These are phyloP conservation scores for Cydia amplana DNA, from an alignment of 1,140 invertebrate genomes.

Conservation along the genomic window DNA sequence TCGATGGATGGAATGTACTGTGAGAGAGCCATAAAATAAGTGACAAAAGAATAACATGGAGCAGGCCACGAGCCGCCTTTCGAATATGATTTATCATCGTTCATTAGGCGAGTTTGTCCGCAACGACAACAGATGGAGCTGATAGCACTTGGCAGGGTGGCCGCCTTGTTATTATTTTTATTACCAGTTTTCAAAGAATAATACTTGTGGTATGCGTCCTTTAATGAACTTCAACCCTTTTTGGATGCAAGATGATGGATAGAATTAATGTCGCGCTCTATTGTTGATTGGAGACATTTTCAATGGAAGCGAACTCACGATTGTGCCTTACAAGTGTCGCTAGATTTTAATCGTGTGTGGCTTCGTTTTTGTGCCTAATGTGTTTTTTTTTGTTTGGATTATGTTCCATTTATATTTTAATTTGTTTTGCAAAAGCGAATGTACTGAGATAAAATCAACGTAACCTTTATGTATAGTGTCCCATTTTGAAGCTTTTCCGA, in stretches of 20 bases:
- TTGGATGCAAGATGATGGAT: slow-evolving; percentile 73
- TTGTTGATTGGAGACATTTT: slow-evolving; percentile 76
- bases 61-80: slow-evolving; percentile 68
- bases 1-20: slow-evolving; percentile 46
- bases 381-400: slow-evolving; percentile 54
- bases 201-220: slow-evolving; percentile 77
- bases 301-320: slow-evolving; percentile 41
- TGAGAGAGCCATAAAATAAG: slow-evolving; percentile 40
- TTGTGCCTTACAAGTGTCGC: slow-evolving; percentile 28
- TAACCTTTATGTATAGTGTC: neutral
- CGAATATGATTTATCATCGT: slow-evolving; percentile 80
- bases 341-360: slow-evolving; percentile 29
- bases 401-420: slow-evolving; percentile 55
- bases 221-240: slow-evolving; percentile 78
- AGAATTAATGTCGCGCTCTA: slow-evolving; percentile 76
- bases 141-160: slow-evolving; percentile 79
- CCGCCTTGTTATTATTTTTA: slow-evolving; percentile 78
- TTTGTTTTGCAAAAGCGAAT: slow-evolving; percentile 27
- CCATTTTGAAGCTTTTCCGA: neutral
- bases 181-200: slow-evolving; percentile 78
- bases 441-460: neutral
- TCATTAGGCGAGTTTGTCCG: slow-evolving; percentile 79
- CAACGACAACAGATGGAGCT: slow-evolving; percentile 78
- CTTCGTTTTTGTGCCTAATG: slow-evolving; percentile 39
- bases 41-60: slow-evolving; percentile 58